Evolutionary conservation across 2,888 invertebrate genomes (phyloP), one percentile per base, ranked within the genome.

Genomic region (Thyatira batis): DNA sequence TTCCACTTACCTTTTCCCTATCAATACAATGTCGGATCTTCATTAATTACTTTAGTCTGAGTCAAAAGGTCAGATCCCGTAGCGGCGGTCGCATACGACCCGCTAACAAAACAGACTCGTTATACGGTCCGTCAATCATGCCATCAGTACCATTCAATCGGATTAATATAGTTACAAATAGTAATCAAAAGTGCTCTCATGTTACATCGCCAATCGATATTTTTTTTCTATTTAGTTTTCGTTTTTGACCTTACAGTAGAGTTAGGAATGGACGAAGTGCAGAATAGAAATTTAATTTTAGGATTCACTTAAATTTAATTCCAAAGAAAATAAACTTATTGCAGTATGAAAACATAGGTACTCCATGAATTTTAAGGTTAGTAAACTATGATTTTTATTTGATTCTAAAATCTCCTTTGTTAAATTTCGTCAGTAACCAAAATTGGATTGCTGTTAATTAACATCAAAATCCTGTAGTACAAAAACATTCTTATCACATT

Each of bases 111-210:
- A 85, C 82, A 87, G 77, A 81, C 86, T 90, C 88, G 88, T 89
- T 89, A 89, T 73, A 84, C 69, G 78, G 63, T 60, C 67, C 77
- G 89, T 89, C 90, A 90, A 87, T 89, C 90, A 89, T 61, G 55
- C 67, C 54, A 67, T 69, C 76, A 68, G 62, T 61, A 61, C 74
- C 78, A 78, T 80, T 87, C 86, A 85, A 85, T 85, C 78, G 84
- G 80, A 77, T 83, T 89, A 84, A 88, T 89, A 82, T 84, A 87
- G 86, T 86, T 89, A 90, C 89, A 89, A 89, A 88, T 89, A 87
- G 82, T 83, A 89, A 89, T 89, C 89, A 89, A 84, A 84, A 79
- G 67, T 67, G 84, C 70, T 82, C 81, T 80, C 76, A 71, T 75
- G 80, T 80, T 79, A 81, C 75, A 80, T 80, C 80, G 82, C 83